A percentile compares a stretch with the other conserved stretches of the same genome.
These are phyloP conservation scores for Steinernema carpocapsae DNA, from an alignment of 2,888 invertebrate genomes.

Conservation along the genomic window DNA sequence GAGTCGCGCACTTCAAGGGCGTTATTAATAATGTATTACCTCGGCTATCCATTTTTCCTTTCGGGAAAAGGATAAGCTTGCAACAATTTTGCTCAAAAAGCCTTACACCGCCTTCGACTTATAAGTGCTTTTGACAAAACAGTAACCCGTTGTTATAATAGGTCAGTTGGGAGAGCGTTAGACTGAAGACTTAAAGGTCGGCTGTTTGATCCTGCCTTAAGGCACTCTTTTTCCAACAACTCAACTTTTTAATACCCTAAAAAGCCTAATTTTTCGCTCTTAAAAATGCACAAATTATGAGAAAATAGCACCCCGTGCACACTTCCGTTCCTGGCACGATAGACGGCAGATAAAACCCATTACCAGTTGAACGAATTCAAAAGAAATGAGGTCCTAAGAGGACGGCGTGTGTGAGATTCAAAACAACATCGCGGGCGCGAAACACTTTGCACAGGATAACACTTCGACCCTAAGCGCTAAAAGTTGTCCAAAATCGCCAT, in stretches of 20 bases:
- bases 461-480: background rate
- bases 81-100: too few relatives aligned
- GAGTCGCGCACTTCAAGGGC: background rate
- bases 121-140: too few relatives aligned
- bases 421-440: too few relatives aligned
- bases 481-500: background rate
- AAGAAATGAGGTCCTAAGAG: too few relatives aligned
- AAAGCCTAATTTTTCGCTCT: background rate
- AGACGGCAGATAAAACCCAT: too few relatives aligned
- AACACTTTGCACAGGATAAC: background rate
- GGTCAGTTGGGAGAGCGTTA: constrained; percentile 70
- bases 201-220: constrained; percentile 63
- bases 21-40: constrained; percentile 18
- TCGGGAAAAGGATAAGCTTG: background rate
- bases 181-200: constrained; percentile 69
- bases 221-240: background rate
- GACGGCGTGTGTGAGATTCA: too few relatives aligned
- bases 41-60: background rate
- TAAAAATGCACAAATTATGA: background rate
- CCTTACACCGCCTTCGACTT: too few relatives aligned
- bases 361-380: too few relatives aligned
- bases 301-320: too few relatives aligned
- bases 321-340: too few relatives aligned
- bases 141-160: constrained; percentile 59
- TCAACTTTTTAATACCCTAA: background rate